phyloP scores from a whole-genome alignment of 92 coral and sea anemone genomes.

The Epizoanthus rinbou region DNA sequence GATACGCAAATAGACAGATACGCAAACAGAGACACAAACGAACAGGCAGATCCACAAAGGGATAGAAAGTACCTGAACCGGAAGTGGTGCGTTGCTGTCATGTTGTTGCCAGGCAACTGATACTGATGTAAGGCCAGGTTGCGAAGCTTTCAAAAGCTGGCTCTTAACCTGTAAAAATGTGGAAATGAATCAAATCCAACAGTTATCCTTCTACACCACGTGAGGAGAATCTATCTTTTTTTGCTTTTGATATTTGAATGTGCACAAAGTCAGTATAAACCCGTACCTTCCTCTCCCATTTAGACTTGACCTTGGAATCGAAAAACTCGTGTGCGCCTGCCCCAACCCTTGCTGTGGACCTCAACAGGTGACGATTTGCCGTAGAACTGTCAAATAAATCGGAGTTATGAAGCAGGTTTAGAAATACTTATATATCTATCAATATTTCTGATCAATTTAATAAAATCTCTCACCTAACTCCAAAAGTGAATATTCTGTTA shows the following conservation, averaged over 20 bases:
- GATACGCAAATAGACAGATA: background rate
- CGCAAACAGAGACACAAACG: background rate
- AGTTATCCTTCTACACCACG: background rate
- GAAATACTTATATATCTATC: too few relatives aligned
- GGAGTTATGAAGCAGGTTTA: too few relatives aligned
- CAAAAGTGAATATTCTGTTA: constrained; percentile 81
- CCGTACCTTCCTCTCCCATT: constrained; percentile 90
- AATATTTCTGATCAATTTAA: background rate
- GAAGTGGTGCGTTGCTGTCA: constrained; percentile 75
- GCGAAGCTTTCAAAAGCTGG: constrained; percentile 80
- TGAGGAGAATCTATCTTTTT: background rate
- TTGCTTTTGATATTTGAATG: background rate
- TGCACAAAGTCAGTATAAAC: background rate
- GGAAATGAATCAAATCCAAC: background rate
- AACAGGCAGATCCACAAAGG: background rate
- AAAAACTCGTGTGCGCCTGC: constrained; percentile 95
- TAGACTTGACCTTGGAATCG: constrained; percentile 85
- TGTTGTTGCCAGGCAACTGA: constrained; percentile 98
- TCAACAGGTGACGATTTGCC: constrained; percentile 88
- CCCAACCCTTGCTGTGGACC: constrained; percentile 87
- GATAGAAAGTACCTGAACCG: constrained; percentile 60
- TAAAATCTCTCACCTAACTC: constrained; percentile 77
- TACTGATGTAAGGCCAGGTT: constrained; percentile 96
- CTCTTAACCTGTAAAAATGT: constrained; percentile 56
- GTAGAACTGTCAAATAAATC: constrained; percentile 56